A percentile compares a stretch with the other conserved stretches of the same genome.
phyloP scores from a whole-genome alignment of 2,888 invertebrate genomes.

The Falcaria lacertinaria region DNA sequence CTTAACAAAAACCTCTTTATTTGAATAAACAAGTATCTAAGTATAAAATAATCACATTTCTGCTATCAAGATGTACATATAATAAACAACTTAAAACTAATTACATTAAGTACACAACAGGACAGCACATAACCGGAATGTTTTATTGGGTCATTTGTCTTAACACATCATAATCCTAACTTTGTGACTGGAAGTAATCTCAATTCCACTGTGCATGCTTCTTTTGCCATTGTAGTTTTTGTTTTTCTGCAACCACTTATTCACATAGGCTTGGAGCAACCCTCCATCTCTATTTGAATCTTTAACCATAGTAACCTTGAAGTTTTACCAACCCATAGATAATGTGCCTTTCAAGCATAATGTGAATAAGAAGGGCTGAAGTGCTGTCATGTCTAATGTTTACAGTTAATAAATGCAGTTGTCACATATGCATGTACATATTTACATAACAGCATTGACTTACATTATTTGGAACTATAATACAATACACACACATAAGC shows the following conservation, averaged over 20 bases:
- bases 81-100: slow-evolving; percentile 37
- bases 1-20: slow-evolving; percentile 44
- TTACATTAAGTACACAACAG: slow-evolving; percentile 69
- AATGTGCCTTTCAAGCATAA: background rate
- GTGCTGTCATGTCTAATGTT: slow-evolving; percentile 57
- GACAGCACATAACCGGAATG: slow-evolving; percentile 75
- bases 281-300: no score
- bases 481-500: background rate
- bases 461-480: slow-evolving; percentile 13
- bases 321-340: background rate
- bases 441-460: slow-evolving; percentile 13
- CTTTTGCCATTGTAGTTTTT: background rate
- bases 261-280: slow-evolving; percentile 5
- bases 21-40: slow-evolving; percentile 33
- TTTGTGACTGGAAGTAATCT: slow-evolving; percentile 31
- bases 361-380: slow-evolving; percentile 22
- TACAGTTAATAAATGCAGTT: slow-evolving; percentile 66
- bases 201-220: background rate
- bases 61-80: slow-evolving; percentile 71
- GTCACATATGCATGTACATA: slow-evolving; percentile 16
- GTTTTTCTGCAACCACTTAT: background rate
- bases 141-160: slow-evolving; percentile 38
- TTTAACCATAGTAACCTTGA: no score
- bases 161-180: slow-evolving; percentile 15
- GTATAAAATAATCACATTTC: slow-evolving; percentile 58